phyloP scores from a whole-genome alignment of 2,797 vertebrate genomes.

The Anguilla obscura region DNA sequence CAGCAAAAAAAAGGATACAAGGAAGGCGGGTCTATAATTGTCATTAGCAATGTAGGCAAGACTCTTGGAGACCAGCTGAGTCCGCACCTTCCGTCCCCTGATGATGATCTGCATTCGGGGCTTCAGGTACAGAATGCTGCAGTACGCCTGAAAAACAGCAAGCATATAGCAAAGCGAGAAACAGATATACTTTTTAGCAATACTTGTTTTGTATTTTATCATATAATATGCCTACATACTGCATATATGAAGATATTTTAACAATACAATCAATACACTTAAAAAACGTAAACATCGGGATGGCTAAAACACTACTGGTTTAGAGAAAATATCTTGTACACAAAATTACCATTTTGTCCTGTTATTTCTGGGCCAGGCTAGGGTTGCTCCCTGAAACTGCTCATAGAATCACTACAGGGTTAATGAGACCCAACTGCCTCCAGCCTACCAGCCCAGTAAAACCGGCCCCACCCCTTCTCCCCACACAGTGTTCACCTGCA shows the following conservation, averaged over 20 bases:
- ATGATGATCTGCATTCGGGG: conserved; percentile 93
- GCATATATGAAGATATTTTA: no score
- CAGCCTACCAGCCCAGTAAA: neutral
- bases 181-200: neutral
- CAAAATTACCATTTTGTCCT: no score
- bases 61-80: conserved; percentile 88
- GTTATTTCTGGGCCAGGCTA: no score
- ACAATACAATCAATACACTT: no score
- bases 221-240: no score
- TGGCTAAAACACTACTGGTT: no score
- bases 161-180: neutral
- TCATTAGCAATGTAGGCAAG: conserved; percentile 80
- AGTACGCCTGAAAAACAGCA: conserved; percentile 80
- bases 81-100: conserved; percentile 88
- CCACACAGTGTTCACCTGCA: conserved; percentile 73
- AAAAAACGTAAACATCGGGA: no score
- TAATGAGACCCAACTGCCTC: neutral
- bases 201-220: no score
- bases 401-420: neutral
- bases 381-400: neutral
- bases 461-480: neutral
- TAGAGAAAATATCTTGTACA: no score
- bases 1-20: conserved; percentile 79
- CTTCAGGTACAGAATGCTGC: conserved; percentile 94
- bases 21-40: conserved; percentile 82